Conservation (phyloP, 2,797 vertebrate genomes). For the Hylomyscus alleni region DNA sequence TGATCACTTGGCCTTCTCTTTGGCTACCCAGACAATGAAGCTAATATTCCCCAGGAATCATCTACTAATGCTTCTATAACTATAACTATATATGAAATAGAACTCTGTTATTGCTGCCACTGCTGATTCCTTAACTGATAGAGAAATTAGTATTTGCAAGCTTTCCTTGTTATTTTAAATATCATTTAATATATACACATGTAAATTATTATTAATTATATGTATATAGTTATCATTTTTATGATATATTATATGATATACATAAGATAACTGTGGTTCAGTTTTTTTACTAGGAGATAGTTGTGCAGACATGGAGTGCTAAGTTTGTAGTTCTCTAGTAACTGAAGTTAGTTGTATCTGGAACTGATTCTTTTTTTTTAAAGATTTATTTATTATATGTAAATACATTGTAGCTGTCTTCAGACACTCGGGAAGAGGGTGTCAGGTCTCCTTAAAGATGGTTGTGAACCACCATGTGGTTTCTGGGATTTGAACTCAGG, state of each 20-base stretch:
- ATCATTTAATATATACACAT: not conserved
- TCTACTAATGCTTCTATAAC: not conserved
- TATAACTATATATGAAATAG: not conserved
- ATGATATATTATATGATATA: not conserved
- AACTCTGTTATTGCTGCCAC: not conserved
- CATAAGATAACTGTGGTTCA: not conserved
- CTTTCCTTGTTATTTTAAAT: not conserved
- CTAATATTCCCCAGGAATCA: not conserved
- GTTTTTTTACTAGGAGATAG: not conserved
- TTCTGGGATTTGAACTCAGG: too few species aligned
- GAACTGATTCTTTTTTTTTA: not conserved
- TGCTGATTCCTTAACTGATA: not conserved
- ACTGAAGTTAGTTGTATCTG: not conserved
- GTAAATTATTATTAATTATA: not conserved
- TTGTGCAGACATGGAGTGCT: not conserved
- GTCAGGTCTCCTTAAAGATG: too few species aligned
- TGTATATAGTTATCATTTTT: too few species aligned
- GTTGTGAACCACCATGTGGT: too few species aligned
- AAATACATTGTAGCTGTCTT: too few species aligned
- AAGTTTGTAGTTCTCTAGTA: not conserved
- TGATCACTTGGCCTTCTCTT: not conserved
- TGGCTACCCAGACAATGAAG: not conserved
- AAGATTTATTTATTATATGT: too few species aligned
- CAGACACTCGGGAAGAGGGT: too few species aligned
- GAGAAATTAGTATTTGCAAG: not conserved